A percentile compares a stretch with the other conserved stretches of the same genome.
Evolutionary conservation across 2,888 invertebrate species (phyloP).

Genomic region (Metalampra italica): DNA sequence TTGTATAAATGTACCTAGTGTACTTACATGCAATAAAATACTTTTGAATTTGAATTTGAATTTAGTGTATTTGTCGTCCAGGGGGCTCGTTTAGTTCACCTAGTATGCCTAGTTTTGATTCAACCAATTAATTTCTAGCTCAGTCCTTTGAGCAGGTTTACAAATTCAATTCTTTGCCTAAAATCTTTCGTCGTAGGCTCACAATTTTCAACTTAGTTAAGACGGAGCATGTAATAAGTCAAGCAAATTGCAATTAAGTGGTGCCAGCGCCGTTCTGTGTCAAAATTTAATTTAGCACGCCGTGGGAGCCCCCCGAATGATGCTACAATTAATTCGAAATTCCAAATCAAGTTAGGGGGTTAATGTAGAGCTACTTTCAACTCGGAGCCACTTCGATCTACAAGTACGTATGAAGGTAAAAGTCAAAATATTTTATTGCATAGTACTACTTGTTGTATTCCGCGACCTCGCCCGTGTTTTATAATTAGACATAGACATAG

Average conservation of each 20-base stretch:
- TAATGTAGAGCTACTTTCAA: constrained; percentile 17
- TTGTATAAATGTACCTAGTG: no score
- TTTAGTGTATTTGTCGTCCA: no score
- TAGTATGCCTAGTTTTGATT: no score
- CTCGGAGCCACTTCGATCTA: not conserved
- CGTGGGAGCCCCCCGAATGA: constrained; percentile 10
- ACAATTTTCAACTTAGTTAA: not conserved
- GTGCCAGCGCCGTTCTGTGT: constrained; percentile 34
- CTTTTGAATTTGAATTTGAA: no score
- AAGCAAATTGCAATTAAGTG: constrained; percentile 53
- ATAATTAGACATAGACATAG: no score
- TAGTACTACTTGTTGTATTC: no score
- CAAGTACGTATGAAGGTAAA: no score
- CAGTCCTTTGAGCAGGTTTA: not conserved
- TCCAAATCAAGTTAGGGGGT: constrained; percentile 35
- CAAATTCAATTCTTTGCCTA: not conserved
- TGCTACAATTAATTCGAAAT: constrained; percentile 42
- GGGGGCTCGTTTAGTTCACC: no score
- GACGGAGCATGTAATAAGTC: constrained; percentile 39
- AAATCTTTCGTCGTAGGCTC: not conserved
- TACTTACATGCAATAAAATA: no score
- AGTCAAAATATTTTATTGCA: no score
- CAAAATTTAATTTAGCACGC: constrained; percentile 45
- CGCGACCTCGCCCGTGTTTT: no score
- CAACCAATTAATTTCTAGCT: not conserved